Evolutionary conservation across 2,888 invertebrate genomes (phyloP), one percentile per base, ranked within the genome.

Genomic region (Epistrophe eligans): DNA sequence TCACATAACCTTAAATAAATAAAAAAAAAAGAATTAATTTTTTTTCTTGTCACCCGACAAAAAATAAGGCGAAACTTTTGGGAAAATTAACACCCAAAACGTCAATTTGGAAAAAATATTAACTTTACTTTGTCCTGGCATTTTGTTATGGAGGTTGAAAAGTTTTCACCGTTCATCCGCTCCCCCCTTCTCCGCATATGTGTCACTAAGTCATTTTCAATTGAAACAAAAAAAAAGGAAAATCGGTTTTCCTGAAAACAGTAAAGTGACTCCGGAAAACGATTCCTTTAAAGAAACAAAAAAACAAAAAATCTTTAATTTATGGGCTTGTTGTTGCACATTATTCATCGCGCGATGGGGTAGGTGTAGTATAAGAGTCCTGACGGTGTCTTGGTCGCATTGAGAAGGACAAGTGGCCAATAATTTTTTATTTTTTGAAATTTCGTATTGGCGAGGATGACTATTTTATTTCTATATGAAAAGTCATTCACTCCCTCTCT

Each of bases 71-170:
- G 45, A 79, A 79, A 62, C 55, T 77, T 77, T 70, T 50, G 38
- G 40, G 15, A 71, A 77, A 77, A 84, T 84, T 80, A 84, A 84
- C 84, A 85, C 77, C 77, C 84, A 48, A 71, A 71, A 82, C 73
- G 79, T 87, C 87, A 87, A 76, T 82, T 87, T 76, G 71, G 79
- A 76, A 79, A 62, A 24, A 79, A 83, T 87, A 87, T 82, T 81
- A 82, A 79, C 82, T 87, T 82, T 77, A 55, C 55, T 45, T 35
- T 66, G 48, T 28, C 38, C 57, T 43, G 67, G 70, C 48, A 57
- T 45, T 70, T 62, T 62, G 40, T 62, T 62, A n/a, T 10, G 43
- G 43, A 52, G 67, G 32, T 24, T 32, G 38, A 50, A 67, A 73
- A 73, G 52, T 60, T 67, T 73, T 35, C 45, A 35, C 40, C 45